Conservation (phyloP, 2,888 invertebrate species). For the Dastarcus helophoroides region DNA sequence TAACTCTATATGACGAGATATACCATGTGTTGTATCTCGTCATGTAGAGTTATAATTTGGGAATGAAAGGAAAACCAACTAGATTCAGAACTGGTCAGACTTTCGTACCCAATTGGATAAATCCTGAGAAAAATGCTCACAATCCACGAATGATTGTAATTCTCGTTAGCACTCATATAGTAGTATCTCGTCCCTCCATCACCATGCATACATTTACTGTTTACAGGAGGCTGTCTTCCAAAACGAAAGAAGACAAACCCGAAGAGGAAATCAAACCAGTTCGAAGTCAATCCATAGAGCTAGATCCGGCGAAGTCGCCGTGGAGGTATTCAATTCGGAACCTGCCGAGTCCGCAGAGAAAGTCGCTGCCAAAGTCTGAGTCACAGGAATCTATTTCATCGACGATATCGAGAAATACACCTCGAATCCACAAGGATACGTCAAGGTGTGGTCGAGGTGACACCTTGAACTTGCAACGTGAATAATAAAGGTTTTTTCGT, state of each 20-base stretch:
- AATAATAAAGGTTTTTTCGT: constrained; percentile 1
- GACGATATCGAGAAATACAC: constrained; percentile 43
- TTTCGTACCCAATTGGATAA: too few relatives aligned
- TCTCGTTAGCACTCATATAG: constrained; percentile 3
- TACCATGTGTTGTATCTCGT: too few relatives aligned
- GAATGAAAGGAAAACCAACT: constrained; percentile 2
- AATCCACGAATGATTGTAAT: too few relatives aligned
- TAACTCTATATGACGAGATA: too few relatives aligned
- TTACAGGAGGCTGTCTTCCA: constrained; percentile 55
- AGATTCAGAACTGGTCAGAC: too few relatives aligned
- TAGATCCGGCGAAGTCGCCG: constrained; percentile 57
- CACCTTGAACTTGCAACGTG: not conserved
- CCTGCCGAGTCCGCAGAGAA: constrained; percentile 8
- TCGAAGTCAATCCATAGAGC: constrained; percentile 60
- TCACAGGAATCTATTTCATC: constrained; percentile 41
- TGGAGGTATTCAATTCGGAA: constrained; percentile 55
- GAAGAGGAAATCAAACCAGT: constrained; percentile 38
- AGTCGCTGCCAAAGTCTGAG: constrained; percentile 40
- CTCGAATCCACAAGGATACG: constrained; percentile 36
- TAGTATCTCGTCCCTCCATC: not conserved
- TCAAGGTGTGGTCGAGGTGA: constrained; percentile 18
- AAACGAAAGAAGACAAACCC: constrained; percentile 46
- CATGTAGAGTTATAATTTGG: too few relatives aligned
- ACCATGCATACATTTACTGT: constrained; percentile 4
- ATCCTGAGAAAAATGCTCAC: too few relatives aligned